These are phyloP conservation scores for Anas bernieri DNA, from an alignment of 2,797 vertebrate genomes.

Conservation along the genomic window DNA sequence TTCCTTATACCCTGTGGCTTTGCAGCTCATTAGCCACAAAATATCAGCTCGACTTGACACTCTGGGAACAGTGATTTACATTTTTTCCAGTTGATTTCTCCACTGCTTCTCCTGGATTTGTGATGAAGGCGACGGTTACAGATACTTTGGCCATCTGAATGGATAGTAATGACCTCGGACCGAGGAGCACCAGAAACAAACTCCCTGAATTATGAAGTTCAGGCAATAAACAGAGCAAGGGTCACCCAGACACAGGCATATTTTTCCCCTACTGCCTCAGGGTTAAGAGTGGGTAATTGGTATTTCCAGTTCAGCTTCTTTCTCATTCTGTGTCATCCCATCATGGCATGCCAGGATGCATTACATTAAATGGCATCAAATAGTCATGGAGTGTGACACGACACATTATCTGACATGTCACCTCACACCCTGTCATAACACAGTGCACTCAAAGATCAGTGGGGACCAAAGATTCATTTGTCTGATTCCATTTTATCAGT, in stretches of 20 bases:
- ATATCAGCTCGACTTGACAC: slow-evolving; percentile 39
- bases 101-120: slow-evolving; percentile 2
- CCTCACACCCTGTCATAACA: slow-evolving; percentile 67
- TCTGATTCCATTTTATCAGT: slow-evolving; percentile 65
- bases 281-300: slow-evolving; percentile 68
- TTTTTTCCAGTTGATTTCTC: slow-evolving; percentile 45
- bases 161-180: not conserved
- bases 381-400: slow-evolving; percentile 30
- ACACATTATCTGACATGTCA: slow-evolving; percentile 65
- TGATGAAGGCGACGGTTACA: not conserved
- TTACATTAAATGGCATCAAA: slow-evolving; percentile 70
- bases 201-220: slow-evolving; percentile 11
- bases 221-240: slow-evolving; percentile 41
- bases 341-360: slow-evolving; percentile 45
- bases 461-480: slow-evolving; percentile 51
- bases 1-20: slow-evolving; percentile 28
- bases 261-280: slow-evolving; percentile 37
- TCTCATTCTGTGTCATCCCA: slow-evolving; percentile 66
- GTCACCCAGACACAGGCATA: slow-evolving; percentile 14
- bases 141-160: slow-evolving; percentile 27
- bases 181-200: slow-evolving; percentile 12
- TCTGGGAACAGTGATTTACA: not conserved
- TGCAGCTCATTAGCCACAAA: slow-evolving; percentile 49
- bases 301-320: slow-evolving; percentile 63
- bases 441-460: slow-evolving; percentile 45